Percentiles rank a stretch among this genome's conserved stretches.
These are phyloP conservation scores for Butorides virescens DNA, from an alignment of 2,113 vertebrate species.

Conservation along the genomic window DNA sequence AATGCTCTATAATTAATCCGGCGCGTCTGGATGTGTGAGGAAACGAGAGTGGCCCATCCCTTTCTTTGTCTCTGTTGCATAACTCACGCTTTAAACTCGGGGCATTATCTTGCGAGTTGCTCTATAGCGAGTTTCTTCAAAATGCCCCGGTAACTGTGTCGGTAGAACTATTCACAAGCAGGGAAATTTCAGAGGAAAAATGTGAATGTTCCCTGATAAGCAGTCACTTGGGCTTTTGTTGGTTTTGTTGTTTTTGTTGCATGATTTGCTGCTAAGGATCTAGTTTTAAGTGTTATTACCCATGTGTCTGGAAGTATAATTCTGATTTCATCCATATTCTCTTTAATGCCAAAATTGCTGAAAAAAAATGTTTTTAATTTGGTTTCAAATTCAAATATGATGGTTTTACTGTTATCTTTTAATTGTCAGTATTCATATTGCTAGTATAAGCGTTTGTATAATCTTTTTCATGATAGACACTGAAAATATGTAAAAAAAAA, in stretches of 20 bases:
- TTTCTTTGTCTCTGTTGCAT: slow-evolving; percentile 35
- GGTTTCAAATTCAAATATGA: slow-evolving; percentile 60
- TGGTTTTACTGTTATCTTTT: slow-evolving; percentile 60
- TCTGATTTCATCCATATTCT: slow-evolving; percentile 58
- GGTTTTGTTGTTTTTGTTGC: slow-evolving; percentile 38
- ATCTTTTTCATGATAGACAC: slow-evolving; percentile 49
- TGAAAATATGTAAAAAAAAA: not conserved
- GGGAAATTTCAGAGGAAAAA: slow-evolving; percentile 41
- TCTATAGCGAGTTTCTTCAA: slow-evolving; percentile 30
- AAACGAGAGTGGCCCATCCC: not conserved
- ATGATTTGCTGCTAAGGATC: slow-evolving; percentile 32
- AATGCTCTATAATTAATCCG: not conserved
- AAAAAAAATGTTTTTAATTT: slow-evolving; percentile 49
- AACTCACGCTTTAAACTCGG: slow-evolving; percentile 35
- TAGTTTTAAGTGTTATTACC: slow-evolving; percentile 63
- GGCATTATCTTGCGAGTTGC: slow-evolving; percentile 26
- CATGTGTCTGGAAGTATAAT: slow-evolving; percentile 27
- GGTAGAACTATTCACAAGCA: slow-evolving; percentile 40
- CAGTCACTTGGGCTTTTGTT: slow-evolving; percentile 43
- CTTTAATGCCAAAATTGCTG: slow-evolving; percentile 60
- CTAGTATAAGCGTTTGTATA: not conserved
- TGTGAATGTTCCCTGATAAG: slow-evolving; percentile 57
- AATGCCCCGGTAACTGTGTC: slow-evolving; percentile 40
- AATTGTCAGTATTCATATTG: slow-evolving; percentile 52
- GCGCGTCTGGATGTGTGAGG: not conserved